These are phyloP conservation scores for Chloropsis hardwickii DNA, from an alignment of 2,113 vertebrate species.

Conservation along the genomic window DNA sequence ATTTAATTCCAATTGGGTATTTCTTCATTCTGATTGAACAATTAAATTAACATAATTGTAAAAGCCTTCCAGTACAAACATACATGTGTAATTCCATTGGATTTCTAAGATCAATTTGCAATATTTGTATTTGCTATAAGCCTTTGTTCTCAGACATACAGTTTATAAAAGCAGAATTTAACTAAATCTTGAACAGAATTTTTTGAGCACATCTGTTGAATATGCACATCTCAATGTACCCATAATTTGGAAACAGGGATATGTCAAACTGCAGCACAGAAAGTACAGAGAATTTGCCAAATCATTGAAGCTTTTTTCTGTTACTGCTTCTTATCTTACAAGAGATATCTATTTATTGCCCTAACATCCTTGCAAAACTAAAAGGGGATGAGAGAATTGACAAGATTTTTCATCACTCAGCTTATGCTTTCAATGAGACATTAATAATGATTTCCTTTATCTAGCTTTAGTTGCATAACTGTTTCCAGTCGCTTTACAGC, in stretches of 20 bases:
- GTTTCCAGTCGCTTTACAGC: neutral
- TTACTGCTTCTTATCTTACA: neutral
- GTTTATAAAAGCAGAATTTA: neutral
- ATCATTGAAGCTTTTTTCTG: neutral
- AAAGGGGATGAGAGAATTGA: neutral
- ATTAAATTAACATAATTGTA: neutral
- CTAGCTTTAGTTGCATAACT: neutral
- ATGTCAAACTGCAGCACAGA: neutral
- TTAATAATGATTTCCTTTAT: conserved; percentile 11
- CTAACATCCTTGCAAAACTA: neutral
- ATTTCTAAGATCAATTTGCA: neutral
- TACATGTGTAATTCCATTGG: neutral
- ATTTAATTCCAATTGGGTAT: neutral
- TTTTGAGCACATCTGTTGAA: neutral
- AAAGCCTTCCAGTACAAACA: neutral
- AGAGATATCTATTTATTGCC: neutral
- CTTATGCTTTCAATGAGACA: neutral
- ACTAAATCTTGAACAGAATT: neutral
- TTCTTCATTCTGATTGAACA: neutral
- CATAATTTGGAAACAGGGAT: neutral
- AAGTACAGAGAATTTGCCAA: neutral
- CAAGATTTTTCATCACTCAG: neutral
- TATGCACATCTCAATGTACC: neutral
- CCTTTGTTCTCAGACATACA: neutral
- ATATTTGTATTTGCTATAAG: neutral